Evolutionary conservation across 2,797 vertebrate species (phyloP).

Genomic region (Gambusia yucatana): DNA sequence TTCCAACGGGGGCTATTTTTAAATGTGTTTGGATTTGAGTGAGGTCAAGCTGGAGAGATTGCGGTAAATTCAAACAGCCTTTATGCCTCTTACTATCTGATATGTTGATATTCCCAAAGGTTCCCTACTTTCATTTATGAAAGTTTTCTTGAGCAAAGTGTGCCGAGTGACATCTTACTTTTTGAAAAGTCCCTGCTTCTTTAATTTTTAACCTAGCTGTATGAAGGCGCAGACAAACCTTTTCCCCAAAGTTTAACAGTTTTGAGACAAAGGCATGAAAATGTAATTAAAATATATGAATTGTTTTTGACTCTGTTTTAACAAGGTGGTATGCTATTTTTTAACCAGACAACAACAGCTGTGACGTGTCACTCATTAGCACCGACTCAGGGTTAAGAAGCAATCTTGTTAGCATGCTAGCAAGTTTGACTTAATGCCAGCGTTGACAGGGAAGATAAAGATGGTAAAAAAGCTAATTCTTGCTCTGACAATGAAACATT

Average conservation of each 20-base stretch:
- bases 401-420: background rate
- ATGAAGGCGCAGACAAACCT: constrained; percentile 4
- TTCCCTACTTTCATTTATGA: constrained; percentile 30
- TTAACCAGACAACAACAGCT: background rate
- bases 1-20: constrained; percentile 12
- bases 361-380: background rate
- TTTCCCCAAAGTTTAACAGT: background rate
- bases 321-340: background rate
- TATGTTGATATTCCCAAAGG: constrained; percentile 33
- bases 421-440: background rate
- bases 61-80: constrained; percentile 9
- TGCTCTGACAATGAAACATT: background rate
- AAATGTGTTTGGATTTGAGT: constrained; percentile 10
- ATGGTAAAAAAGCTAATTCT: background rate
- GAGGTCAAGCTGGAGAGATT: constrained; percentile 6
- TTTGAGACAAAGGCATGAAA: background rate
- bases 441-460: background rate
- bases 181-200: constrained; percentile 44
- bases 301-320: background rate
- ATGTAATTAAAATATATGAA: background rate
- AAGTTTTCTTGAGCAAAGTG: constrained; percentile 45
- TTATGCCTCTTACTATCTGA: constrained; percentile 23
- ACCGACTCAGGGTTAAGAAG: background rate
- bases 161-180: constrained; percentile 29
- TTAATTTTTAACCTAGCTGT: constrained; percentile 37